These are phyloP conservation scores for Alcedo quadribrachys DNA, from an alignment of 2,797 vertebrate species.

Conservation along the genomic window DNA sequence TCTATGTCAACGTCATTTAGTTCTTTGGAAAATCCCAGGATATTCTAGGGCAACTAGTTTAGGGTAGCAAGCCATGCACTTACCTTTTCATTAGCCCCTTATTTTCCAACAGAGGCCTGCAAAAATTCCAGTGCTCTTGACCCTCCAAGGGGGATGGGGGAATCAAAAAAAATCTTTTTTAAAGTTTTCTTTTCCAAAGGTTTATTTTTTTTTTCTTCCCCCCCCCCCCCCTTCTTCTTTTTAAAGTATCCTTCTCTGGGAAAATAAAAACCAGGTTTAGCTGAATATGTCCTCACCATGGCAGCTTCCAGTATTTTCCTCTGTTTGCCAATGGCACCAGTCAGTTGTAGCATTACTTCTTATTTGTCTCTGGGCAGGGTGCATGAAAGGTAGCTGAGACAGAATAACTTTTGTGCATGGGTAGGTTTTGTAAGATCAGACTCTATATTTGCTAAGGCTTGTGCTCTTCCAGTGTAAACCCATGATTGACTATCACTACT, in stretches of 20 bases:
- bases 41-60: slow-evolving; percentile 62
- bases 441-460: neutral
- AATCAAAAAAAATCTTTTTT: slow-evolving; percentile 62
- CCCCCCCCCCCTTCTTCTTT: neutral
- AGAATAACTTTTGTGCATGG: neutral
- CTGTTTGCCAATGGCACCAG: neutral
- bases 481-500: neutral
- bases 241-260: neutral
- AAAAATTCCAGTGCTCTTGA: slow-evolving; percentile 56
- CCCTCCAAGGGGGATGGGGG: slow-evolving; percentile 47
- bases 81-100: slow-evolving; percentile 62
- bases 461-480: neutral
- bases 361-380: neutral
- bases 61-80: slow-evolving; percentile 44
- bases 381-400: neutral
- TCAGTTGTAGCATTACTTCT: neutral
- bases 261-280: neutral
- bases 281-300: neutral
- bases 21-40: slow-evolving; percentile 68
- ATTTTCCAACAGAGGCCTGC: slow-evolving; percentile 54
- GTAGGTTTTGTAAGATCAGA: neutral
- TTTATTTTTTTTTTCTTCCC: neutral
- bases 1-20: slow-evolving; percentile 67
- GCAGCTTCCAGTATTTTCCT: neutral
- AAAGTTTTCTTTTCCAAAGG: slow-evolving; percentile 49